Percentiles rank a stretch among this genome's conserved stretches.
These are phyloP conservation scores for Sinodicranocentrus sp. DNA, from an alignment of 2,888 invertebrate species.

Conservation along the genomic window DNA sequence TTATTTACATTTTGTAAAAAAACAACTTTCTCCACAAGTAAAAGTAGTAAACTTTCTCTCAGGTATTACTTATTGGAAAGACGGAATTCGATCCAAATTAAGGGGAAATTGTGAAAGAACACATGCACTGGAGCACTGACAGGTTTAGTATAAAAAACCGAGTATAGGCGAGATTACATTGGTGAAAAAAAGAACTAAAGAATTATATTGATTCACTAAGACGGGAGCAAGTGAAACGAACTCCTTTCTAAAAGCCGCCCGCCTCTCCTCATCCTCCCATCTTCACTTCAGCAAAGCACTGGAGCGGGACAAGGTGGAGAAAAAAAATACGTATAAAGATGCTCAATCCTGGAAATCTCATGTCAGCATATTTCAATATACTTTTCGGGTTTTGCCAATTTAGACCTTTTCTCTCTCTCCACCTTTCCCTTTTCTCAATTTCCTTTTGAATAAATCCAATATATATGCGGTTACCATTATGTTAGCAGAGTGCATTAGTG, in stretches of 20 bases:
- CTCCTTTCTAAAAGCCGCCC: constrained; percentile 3
- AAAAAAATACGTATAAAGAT: neutral
- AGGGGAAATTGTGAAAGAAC: too few species aligned
- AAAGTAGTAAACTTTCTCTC: too few species aligned
- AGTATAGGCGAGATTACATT: too few species aligned
- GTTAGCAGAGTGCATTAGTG: neutral
- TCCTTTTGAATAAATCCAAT: constrained; percentile 1
- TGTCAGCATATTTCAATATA: too few species aligned
- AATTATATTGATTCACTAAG: constrained; percentile 23
- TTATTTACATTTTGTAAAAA: too few species aligned
- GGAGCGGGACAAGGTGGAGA: neutral
- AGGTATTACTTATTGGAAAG: too few species aligned
- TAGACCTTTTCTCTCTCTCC: neutral
- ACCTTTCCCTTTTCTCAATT: neutral
- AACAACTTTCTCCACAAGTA: too few species aligned
- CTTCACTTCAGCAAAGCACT: neutral
- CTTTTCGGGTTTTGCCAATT: neutral
- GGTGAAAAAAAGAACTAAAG: too few species aligned
- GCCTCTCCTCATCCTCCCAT: neutral
- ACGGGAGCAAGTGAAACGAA: constrained; percentile 5
- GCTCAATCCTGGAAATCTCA: too few species aligned
- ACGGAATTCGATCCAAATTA: too few species aligned
- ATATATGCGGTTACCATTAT: neutral
- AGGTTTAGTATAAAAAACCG: too few species aligned
- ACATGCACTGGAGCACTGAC: too few species aligned